Percentiles rank a stretch among this genome's conserved stretches.
Evolutionary conservation across 2,797 vertebrate species (phyloP).

Genomic region (Gila robusta): DNA sequence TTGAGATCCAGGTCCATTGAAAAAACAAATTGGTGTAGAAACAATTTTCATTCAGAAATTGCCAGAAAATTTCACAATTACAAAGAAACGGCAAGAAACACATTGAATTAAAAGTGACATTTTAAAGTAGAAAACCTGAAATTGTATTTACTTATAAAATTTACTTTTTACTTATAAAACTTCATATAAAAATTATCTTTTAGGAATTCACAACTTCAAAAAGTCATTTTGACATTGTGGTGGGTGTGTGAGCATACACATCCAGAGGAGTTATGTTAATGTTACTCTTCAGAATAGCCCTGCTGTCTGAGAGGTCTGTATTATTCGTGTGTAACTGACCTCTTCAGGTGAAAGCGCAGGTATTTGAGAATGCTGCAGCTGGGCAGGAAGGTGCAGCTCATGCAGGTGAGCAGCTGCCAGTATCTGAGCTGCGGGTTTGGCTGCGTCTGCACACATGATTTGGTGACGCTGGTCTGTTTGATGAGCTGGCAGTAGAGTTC

Average conservation of each 20-base stretch:
- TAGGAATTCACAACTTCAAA: too few relatives aligned
- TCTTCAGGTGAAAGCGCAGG: slow-evolving; percentile 91
- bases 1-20: neutral
- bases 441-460: slow-evolving; percentile 69
- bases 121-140: too few relatives aligned
- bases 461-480: slow-evolving; percentile 92
- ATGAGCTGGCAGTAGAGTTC: slow-evolving; percentile 98
- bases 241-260: slow-evolving; percentile 33
- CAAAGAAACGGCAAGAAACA: too few relatives aligned
- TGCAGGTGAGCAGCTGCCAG: slow-evolving; percentile 98
- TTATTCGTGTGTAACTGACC: slow-evolving; percentile 75
- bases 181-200: too few relatives aligned
- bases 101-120: too few relatives aligned
- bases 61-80: neutral
- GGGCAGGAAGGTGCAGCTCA: slow-evolving; percentile 96
- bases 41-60: neutral
- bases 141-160: too few relatives aligned
- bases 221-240: neutral
- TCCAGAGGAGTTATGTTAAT: slow-evolving; percentile 3
- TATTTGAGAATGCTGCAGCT: slow-evolving; percentile 86
- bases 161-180: too few relatives aligned
- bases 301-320: slow-evolving; percentile 43
- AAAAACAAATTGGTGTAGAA: too few relatives aligned
- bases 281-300: slow-evolving; percentile 35
- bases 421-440: slow-evolving; percentile 88